Evolutionary conservation across 2,888 invertebrate species (phyloP).

Genomic region (Leptarthrus brevirostris): DNA sequence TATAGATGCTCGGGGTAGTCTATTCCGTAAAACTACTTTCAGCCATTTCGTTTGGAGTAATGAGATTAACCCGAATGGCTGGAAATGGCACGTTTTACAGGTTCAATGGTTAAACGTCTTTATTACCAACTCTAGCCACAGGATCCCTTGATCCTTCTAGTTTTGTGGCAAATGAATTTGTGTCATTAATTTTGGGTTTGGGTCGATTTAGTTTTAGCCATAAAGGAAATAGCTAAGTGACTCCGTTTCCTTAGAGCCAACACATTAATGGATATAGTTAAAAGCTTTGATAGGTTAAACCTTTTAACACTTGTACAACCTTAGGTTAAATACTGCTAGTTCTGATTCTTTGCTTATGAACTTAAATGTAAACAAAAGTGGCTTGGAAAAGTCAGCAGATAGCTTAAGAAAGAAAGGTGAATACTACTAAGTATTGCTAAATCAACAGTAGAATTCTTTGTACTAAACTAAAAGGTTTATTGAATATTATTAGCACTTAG

Average conservation of each 20-base stretch:
- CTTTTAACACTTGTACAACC: constrained; percentile 52
- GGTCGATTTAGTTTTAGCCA: constrained; percentile 53
- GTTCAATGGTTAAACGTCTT: constrained; percentile 52
- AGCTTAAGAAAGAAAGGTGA: no score
- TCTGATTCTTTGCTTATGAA: no score
- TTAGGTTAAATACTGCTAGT: neutral
- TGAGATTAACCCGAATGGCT: constrained; percentile 51
- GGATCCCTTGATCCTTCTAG: constrained; percentile 45
- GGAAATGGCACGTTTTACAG: constrained; percentile 52
- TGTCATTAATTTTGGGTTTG: constrained; percentile 53
- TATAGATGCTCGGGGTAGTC: constrained; percentile 9
- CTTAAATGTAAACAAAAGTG: no score
- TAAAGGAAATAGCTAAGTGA: constrained; percentile 53
- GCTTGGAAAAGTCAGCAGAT: no score
- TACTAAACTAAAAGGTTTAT: no score
- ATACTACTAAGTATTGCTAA: no score
- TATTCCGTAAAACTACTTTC: constrained; percentile 37
- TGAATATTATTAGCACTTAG: no score
- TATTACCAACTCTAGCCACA: constrained; percentile 48
- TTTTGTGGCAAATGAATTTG: constrained; percentile 52
- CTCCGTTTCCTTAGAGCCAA: constrained; percentile 31
- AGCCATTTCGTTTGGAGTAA: constrained; percentile 50
- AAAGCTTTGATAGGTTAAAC: constrained; percentile 47
- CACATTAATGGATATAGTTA: constrained; percentile 47
- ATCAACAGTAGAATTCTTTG: no score